Conservation (phyloP, 2,888 invertebrate species). For the Tipula vernalis region DNA sequence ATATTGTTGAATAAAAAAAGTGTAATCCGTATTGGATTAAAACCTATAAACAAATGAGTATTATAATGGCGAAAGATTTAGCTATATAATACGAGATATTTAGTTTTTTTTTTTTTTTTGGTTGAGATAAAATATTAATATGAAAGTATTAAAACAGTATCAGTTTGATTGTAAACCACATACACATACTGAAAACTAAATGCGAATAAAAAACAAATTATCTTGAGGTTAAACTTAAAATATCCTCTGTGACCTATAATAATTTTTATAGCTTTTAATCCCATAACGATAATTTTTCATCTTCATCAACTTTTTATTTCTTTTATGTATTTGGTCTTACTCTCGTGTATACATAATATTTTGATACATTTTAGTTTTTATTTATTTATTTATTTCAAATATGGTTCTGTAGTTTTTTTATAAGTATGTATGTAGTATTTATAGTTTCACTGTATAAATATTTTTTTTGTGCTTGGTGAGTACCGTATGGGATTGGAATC, state of each 20-base stretch:
- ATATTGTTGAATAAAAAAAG: no score
- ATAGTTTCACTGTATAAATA: background rate
- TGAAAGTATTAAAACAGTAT: background rate
- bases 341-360: background rate
- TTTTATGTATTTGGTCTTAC: background rate
- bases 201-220: background rate
- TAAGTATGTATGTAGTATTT: background rate
- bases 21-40: background rate
- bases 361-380: background rate
- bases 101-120: background rate
- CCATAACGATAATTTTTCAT: conserved; percentile 4
- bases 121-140: background rate
- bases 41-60: background rate
- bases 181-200: background rate
- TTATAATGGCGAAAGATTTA: background rate
- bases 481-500: background rate
- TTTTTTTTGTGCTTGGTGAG: background rate
- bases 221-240: background rate
- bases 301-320: background rate
- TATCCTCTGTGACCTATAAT: background rate
- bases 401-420: background rate
- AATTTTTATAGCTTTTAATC: background rate
- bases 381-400: background rate
- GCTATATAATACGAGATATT: background rate
- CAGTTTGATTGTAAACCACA: background rate